These are phyloP conservation scores for Ditula angustiorana DNA, from an alignment of 2,888 invertebrate species.

Conservation along the genomic window DNA sequence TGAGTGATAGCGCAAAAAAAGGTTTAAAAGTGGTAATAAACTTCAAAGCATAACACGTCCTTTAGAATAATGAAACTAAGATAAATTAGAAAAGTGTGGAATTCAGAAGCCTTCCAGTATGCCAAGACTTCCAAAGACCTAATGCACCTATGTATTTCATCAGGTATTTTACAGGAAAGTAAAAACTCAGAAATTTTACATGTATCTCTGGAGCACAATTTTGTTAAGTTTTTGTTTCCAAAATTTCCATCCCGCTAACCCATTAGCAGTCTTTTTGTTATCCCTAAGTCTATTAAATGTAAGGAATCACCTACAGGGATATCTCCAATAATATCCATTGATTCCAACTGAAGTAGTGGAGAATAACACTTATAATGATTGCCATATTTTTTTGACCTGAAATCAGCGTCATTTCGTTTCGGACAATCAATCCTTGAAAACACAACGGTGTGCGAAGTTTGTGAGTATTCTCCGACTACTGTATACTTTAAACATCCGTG, in stretches of 20 bases:
- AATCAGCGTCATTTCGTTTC: background rate
- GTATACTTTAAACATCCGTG: background rate
- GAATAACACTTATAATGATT: background rate
- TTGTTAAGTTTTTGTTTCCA: background rate
- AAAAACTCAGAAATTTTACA: background rate
- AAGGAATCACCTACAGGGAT: background rate
- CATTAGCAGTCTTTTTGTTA: background rate
- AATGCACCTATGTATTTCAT: background rate
- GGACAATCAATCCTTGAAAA: background rate
- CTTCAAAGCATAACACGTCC: constrained; percentile 24
- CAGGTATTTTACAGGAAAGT: background rate
- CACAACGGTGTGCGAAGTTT: background rate
- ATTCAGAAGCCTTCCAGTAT: constrained; percentile 9
- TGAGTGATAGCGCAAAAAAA: constrained; percentile 45
- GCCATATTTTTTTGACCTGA: background rate
- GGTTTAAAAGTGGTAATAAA: constrained; percentile 43
- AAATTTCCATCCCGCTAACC: constrained; percentile 3
- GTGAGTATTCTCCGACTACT: background rate
- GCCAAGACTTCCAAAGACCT: background rate
- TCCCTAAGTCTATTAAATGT: constrained; percentile 31
- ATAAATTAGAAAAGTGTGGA: background rate
- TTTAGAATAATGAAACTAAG: background rate
- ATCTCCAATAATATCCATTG: background rate
- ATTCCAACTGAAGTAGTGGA: background rate
- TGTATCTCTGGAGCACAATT: background rate